A percentile compares a stretch with the other conserved stretches of the same genome.
phyloP scores from a whole-genome alignment of 2,113 vertebrate species.

The Balaeniceps rex region DNA sequence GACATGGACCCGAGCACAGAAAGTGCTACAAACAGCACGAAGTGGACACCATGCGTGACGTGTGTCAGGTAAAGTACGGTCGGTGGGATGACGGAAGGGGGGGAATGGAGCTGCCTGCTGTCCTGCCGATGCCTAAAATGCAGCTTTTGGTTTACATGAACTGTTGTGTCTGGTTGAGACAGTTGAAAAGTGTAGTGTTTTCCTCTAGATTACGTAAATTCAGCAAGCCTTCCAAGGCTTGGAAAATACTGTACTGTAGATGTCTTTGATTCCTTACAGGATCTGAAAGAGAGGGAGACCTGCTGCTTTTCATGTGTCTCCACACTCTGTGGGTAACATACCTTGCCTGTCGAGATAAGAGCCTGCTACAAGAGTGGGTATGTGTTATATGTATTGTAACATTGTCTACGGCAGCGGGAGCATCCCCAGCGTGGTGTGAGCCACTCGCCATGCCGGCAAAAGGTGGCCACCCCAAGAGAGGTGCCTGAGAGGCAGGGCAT shows the following conservation, averaged over 20 bases:
- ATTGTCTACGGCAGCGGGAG: conserved; percentile 1
- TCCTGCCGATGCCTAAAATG: background rate
- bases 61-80: conserved; percentile 82
- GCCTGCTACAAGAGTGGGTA: conserved; percentile 62
- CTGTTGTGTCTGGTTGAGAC: background rate
- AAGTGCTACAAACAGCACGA: background rate
- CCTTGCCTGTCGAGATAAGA: conserved; percentile 59
- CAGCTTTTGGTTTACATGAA: background rate
- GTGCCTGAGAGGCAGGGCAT: background rate
- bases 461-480: background rate
- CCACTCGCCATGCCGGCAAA: rapidly evolving
- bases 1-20: conserved; percentile 84
- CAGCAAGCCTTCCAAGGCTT: conserved; percentile 7
- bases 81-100: background rate
- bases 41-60: conserved; percentile 83
- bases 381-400: conserved; percentile 42
- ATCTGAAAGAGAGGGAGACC: conserved; percentile 63
- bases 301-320: conserved; percentile 66
- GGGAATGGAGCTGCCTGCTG: background rate
- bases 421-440: background rate
- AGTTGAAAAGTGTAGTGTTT: conserved; percentile 44
- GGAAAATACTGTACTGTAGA: conserved; percentile 59
- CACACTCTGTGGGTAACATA: conserved; percentile 57
- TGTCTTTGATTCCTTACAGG: conserved; percentile 65
- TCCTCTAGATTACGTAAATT: background rate